Conservation (phyloP, 2,888 invertebrate species). For the Ophioninae sp. region DNA sequence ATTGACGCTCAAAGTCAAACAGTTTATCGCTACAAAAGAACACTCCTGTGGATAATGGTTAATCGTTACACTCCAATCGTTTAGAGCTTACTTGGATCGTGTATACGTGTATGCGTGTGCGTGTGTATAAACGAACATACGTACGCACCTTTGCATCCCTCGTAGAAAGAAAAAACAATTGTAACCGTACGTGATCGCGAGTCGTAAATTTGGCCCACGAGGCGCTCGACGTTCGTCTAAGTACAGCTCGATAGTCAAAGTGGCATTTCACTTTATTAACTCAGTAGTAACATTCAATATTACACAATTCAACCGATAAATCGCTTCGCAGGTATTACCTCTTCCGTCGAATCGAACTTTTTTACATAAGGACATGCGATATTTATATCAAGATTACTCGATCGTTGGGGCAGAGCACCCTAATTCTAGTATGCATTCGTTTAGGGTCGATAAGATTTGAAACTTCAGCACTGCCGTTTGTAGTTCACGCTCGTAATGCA, state of each 20-base stretch:
- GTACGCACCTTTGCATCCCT: conserved; percentile 11
- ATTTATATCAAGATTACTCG: conserved; percentile 78
- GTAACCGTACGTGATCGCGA: conserved; percentile 24
- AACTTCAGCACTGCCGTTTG: conserved; percentile 75
- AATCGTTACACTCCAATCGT: conserved; percentile 69
- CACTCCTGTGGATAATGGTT: conserved; percentile 60
- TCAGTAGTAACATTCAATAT: conserved; percentile 81
- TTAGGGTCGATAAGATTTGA: conserved; percentile 79
- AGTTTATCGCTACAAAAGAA: conserved; percentile 41
- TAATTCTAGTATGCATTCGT: conserved; percentile 72
- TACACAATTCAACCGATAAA: conserved; percentile 80
- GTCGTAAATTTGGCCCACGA: not conserved
- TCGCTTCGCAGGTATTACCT: conserved; percentile 37
- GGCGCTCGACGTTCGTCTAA: conserved; percentile 56
- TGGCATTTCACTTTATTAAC: conserved; percentile 80
- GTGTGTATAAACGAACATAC: not conserved
- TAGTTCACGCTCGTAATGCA: conserved; percentile 77
- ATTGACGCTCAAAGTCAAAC: conserved; percentile 52
- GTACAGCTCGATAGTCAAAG: conserved; percentile 75
- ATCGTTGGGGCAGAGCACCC: conserved; percentile 72
- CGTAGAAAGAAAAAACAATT: not conserved
- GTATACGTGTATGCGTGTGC: not conserved
- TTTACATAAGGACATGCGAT: conserved; percentile 79
- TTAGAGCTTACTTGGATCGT: conserved; percentile 43
- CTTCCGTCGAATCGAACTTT: conserved; percentile 54